Evolutionary conservation across 2,797 vertebrate genomes (phyloP).

Genomic region (Lepidocolaptes lacrymiger): DNA sequence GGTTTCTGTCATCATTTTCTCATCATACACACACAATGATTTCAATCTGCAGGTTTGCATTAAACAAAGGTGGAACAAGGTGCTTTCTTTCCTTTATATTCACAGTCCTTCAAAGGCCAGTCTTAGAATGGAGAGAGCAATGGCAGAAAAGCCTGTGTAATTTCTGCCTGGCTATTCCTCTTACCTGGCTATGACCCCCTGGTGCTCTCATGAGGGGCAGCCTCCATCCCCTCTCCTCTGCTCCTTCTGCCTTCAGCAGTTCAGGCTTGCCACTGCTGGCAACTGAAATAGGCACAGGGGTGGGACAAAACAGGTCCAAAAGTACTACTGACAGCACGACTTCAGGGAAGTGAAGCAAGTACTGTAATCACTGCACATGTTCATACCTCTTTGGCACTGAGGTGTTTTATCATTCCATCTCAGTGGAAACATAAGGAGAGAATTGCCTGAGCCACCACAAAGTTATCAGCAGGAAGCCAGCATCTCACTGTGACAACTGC

Average conservation of each 20-base stretch:
- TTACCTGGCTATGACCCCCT: background rate
- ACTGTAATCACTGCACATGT: background rate
- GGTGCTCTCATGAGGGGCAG: background rate
- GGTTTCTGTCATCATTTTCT: constrained; percentile 44
- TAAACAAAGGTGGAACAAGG: background rate
- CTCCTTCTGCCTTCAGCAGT: background rate
- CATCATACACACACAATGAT: constrained; percentile 21
- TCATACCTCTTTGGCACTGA: background rate
- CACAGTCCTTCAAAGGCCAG: background rate
- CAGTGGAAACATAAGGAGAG: background rate
- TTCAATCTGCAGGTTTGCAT: constrained; percentile 4
- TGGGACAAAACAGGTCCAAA: background rate
- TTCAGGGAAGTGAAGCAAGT: background rate
- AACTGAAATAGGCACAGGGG: no score
- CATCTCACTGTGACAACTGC: background rate
- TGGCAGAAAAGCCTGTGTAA: background rate
- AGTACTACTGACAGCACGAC: background rate
- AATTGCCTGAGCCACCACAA: background rate
- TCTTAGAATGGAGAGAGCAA: background rate
- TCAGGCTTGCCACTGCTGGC: background rate
- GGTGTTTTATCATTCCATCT: background rate
- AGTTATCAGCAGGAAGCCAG: background rate
- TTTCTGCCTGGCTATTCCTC: background rate
- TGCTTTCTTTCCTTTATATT: background rate
- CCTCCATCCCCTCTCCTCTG: background rate